These are phyloP conservation scores for Sitodiplosis mosellana DNA, from an alignment of 1,140 invertebrate genomes.

Conservation along the genomic window DNA sequence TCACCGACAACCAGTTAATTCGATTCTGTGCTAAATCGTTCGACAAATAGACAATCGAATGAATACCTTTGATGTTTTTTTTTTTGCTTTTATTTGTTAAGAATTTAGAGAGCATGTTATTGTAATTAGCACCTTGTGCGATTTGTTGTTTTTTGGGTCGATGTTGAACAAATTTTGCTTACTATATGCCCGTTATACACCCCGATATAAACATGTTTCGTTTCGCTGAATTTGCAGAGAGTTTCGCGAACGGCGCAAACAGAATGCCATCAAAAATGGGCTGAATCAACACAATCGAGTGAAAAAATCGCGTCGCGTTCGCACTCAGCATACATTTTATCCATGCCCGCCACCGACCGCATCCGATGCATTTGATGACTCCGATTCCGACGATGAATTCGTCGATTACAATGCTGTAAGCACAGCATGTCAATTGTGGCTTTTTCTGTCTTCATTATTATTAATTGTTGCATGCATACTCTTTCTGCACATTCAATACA, in stretches of 20 bases:
- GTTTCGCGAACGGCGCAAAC: conserved; percentile 29
- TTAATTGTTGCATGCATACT: conserved; percentile 11
- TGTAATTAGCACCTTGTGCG: no score
- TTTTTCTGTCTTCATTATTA: conserved; percentile 6
- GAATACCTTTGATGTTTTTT: conserved; percentile 4
- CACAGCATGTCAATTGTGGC: conserved; percentile 1
- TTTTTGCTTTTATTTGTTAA: not conserved
- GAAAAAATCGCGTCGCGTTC: conserved; percentile 23
- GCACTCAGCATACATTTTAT: conserved; percentile 38
- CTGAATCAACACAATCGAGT: conserved; percentile 29
- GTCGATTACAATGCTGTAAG: conserved; percentile 18
- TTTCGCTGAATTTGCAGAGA: conserved; percentile 15
- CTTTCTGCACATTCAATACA: not conserved
- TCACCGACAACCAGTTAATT: not conserved
- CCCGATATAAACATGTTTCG: not conserved
- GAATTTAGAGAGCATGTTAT: no score
- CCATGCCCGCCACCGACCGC: conserved; percentile 38
- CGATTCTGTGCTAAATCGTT: no score
- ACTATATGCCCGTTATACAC: no score
- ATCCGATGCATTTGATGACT: conserved; percentile 31
- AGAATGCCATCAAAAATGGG: conserved; percentile 31
- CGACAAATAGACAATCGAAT: not conserved
- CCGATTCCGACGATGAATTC: conserved; percentile 19
- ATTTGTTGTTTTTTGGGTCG: no score
- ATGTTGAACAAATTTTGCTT: no score